phyloP scores from a whole-genome alignment of 2,113 vertebrate species.

The Aythya baeri region DNA sequence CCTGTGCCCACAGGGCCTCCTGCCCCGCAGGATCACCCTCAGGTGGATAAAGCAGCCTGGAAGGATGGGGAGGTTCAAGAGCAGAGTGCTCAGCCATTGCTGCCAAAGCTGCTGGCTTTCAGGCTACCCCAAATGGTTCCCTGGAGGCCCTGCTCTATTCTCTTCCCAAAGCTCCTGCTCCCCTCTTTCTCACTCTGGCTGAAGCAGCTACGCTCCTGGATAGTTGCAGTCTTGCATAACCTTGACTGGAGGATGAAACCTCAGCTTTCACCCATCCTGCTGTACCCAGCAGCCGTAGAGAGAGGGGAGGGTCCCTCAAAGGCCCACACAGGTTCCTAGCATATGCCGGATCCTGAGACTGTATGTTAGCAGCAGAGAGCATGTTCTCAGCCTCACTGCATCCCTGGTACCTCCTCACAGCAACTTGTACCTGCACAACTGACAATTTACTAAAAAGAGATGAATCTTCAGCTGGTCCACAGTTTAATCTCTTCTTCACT shows the following conservation, averaged over 20 bases:
- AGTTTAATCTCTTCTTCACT: not conserved
- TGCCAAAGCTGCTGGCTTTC: not conserved
- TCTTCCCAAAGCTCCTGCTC: not conserved
- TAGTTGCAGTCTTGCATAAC: not conserved
- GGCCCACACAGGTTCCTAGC: not conserved
- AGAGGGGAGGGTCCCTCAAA: not conserved
- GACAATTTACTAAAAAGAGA: not conserved
- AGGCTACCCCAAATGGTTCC: not conserved
- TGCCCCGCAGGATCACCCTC: not conserved
- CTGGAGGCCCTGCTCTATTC: not conserved
- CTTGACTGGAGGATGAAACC: not conserved
- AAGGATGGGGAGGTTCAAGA: not conserved
- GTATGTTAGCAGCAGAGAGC: not conserved
- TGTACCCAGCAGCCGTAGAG: not conserved
- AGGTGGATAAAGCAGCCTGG: not conserved
- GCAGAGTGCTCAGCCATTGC: slow-evolving; percentile 2
- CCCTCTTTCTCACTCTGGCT: not conserved
- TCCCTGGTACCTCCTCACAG: not conserved
- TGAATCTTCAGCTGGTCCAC: not conserved
- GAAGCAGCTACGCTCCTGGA: not conserved
- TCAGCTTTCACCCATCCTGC: not conserved
- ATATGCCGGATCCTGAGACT: not conserved
- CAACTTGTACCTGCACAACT: not conserved
- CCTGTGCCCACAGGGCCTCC: not conserved
- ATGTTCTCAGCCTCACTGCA: not conserved